Conservation (phyloP, 2,797 vertebrate genomes). For the Rhinichthys osculus region DNA sequence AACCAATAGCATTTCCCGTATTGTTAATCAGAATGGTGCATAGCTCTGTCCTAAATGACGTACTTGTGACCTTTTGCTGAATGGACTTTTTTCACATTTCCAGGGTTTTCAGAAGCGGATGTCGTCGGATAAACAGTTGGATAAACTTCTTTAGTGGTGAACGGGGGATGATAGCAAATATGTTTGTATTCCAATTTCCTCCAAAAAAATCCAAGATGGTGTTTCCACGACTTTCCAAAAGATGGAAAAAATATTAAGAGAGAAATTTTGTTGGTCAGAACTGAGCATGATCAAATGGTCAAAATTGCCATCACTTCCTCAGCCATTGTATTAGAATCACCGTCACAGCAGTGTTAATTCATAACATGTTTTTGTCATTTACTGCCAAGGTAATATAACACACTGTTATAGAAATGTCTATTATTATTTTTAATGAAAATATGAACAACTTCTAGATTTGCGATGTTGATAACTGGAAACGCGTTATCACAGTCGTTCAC, state of each 20-base stretch:
- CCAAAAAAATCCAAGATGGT: background rate
- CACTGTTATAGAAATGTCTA: background rate
- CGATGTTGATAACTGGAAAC: background rate
- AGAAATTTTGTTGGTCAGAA: background rate
- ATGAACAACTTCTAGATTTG: background rate
- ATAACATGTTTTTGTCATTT: background rate
- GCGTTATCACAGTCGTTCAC: background rate
- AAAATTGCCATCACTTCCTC: background rate
- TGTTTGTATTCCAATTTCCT: background rate
- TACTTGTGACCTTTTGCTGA: background rate
- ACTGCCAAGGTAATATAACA: background rate
- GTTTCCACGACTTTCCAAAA: background rate
- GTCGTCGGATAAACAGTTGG: background rate
- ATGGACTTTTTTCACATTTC: background rate
- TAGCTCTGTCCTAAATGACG: slow-evolving; percentile 14
- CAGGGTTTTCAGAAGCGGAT: background rate
- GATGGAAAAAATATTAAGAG: background rate
- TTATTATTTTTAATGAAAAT: background rate
- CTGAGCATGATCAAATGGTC: background rate
- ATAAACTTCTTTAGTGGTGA: background rate
- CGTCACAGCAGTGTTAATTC: background rate
- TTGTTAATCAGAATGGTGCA: background rate
- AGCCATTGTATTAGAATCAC: background rate
- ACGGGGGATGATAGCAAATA: background rate
- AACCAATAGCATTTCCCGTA: background rate